These are phyloP conservation scores for Apostichopus californicus DNA, from an alignment of 35 echinoderm and acorn worm genomes.

Conservation along the genomic window DNA sequence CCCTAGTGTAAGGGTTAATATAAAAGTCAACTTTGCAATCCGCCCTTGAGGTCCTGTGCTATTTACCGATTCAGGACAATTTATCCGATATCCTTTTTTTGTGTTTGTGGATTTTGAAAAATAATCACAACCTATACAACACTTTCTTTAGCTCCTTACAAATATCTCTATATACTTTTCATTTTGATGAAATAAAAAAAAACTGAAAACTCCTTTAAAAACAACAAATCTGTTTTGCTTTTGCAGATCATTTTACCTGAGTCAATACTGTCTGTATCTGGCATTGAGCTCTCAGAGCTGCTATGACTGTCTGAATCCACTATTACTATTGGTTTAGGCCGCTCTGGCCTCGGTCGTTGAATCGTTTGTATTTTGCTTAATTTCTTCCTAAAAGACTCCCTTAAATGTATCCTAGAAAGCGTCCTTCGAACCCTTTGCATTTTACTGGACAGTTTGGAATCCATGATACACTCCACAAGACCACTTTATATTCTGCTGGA, in stretches of 20 bases:
- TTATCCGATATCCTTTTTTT: too few species aligned
- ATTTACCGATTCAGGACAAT: too few species aligned
- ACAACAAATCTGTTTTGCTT: too few species aligned
- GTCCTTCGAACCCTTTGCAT: background rate
- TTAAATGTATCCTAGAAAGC: background rate
- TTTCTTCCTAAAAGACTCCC: conserved; percentile 25
- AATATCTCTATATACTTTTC: too few species aligned
- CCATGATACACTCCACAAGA: background rate
- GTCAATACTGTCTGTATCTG: background rate
- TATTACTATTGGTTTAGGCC: conserved; percentile 20
- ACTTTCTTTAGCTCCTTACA: too few species aligned
- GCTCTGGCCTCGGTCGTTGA: conserved; percentile 11
- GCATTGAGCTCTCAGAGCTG: conserved; percentile 2
- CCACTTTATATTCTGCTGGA: background rate
- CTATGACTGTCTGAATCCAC: background rate
- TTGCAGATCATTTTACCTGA: background rate
- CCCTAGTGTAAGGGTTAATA: too few species aligned
- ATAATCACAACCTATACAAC: too few species aligned
- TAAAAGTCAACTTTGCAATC: too few species aligned
- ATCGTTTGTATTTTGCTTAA: conserved; percentile 12
- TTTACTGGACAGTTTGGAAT: background rate
- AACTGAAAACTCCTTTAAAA: too few species aligned
- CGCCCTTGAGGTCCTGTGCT: too few species aligned
- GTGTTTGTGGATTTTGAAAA: too few species aligned
- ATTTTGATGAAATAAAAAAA: too few species aligned